Evolutionary conservation across 2,113 vertebrate genomes (phyloP), one percentile per base, ranked within the genome.

Genomic region (Triplophysa rosa): DNA sequence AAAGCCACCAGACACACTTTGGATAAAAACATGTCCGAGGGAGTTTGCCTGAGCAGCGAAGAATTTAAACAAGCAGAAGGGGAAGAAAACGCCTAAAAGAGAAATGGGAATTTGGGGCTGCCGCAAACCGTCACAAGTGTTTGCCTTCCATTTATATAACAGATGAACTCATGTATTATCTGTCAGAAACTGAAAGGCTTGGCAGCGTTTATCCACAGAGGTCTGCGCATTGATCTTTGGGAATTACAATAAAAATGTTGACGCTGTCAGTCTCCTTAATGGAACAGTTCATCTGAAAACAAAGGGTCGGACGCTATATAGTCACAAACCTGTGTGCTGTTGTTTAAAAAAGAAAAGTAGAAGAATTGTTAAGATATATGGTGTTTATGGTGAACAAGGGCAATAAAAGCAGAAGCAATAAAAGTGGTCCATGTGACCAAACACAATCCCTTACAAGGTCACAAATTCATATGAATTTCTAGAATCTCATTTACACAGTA

Each of bases 11-110:
- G 68, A 65, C 78, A 73, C 61, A 13, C 78, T 54, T 52, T 26
- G 61, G n/a, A 2, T 65, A 62, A 77, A 71, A 61, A 80, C 78
- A 80, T 71, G 78, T 79, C 78, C 52, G 26, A 64, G 59, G 16
- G 19, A 64, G 23, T 70, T 52, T 3, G 33, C 13, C 61, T 63
- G 33, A 54, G 29, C 37, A 45, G 61, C 68, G 21, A 14, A 10
- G 65, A 67, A 66, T 56, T 54, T 42, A 52, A 80, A 72, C 62
- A 40, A 54, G 40, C 42, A 8, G 66, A n/a, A 61, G 67, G 56
- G 42, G 14, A 61, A 73, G 72, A 26, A 63, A 58, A 63, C n/a
- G 59, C 61, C 24, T 75, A 63, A 62, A 8, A 29, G 24, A 75
- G 42, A 75, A 75, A 63, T 26, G 54, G 68, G 68, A 56, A 58